Evolutionary conservation across 2,113 vertebrate genomes (phyloP).

Genomic region (Syngnathoides biaculeatus): DNA sequence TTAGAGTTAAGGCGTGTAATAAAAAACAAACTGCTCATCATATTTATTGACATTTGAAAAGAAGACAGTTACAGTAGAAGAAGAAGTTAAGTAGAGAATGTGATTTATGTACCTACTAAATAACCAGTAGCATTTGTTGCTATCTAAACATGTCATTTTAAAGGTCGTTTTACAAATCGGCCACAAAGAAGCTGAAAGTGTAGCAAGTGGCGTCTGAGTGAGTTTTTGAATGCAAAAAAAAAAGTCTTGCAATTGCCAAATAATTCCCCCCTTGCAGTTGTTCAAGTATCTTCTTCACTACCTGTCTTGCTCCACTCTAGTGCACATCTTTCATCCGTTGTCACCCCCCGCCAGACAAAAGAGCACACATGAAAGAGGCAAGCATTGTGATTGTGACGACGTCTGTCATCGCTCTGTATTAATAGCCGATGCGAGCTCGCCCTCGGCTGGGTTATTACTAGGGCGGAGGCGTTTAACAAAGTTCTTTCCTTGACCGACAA

Average conservation of each 20-base stretch:
- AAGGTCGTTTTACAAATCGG: no score
- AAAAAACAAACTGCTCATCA: not conserved
- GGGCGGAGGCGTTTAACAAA: slow-evolving; percentile 10
- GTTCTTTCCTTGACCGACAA: slow-evolving; percentile 13
- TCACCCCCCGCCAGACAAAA: slow-evolving; percentile 12
- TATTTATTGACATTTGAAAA: not conserved
- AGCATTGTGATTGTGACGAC: slow-evolving; percentile 43
- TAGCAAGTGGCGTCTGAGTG: no score
- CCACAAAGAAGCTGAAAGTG: no score
- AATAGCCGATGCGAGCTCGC: slow-evolving; percentile 51
- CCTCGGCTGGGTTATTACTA: slow-evolving; percentile 5
- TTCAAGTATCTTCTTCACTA: not conserved
- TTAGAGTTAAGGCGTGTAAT: not conserved
- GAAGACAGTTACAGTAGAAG: not conserved
- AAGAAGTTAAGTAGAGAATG: no score
- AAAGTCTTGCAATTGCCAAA: not conserved
- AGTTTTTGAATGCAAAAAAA: not conserved
- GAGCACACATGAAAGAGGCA: slow-evolving; percentile 38
- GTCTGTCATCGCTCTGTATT: slow-evolving; percentile 60
- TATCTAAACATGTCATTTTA: no score
- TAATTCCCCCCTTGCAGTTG: not conserved
- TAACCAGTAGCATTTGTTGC: no score
- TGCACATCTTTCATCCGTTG: slow-evolving; percentile 21
- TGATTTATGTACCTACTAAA: no score
- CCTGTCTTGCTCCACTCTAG: not conserved